Evolutionary conservation across 2,113 vertebrate species (phyloP), one percentile per base, ranked within the genome.

Genomic region (Piprites chloris): DNA sequence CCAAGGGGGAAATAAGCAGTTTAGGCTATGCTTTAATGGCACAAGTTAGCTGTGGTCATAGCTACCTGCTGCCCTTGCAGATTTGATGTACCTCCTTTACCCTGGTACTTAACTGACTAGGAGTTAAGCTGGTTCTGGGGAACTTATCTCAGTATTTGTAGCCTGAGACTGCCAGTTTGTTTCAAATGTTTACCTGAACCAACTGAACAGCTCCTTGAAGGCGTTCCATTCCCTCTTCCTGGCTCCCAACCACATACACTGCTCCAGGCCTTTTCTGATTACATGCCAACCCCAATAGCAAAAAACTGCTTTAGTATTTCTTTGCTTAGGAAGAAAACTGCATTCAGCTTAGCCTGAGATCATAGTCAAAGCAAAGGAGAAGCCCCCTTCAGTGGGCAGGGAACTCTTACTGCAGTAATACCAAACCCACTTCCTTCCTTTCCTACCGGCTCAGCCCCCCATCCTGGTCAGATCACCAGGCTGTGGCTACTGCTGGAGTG

Each of bases 181-280:
- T 46, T 58, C 32, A 35, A 82, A 49, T 28, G 6, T 11, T 63
- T 89, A 15, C 55, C 41, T 82, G 39, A 77, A 68, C 6, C 35
- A 55, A 20, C 11, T 44, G 44, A 58, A 39, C 5, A 12, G 21
- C 47, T 85, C 15, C 14, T 33, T 28, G 37, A 21, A 14, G 44
- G 21, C 26, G 49, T 47, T 26, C 12, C 47, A 17, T 47, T 67
- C 17, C 6, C n/a, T 14, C 6, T 76, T 49, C 26, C 69, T 35
- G 46, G 28, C 11, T 63, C 49, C 37, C 53, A 58, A 2, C n/a
- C 18, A 17, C 0, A 0, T 50, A 16, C 0, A 0, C 35, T 35
- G 19, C 35, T 71, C 19, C 18, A 66, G 39, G 35, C 44, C 46
- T 46, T 33, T 22, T 61, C 52, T 61, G 50, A 75, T 32, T 58